Evolutionary conservation across 2,888 invertebrate species (phyloP).

Genomic region (Epirrhoe tristata): DNA sequence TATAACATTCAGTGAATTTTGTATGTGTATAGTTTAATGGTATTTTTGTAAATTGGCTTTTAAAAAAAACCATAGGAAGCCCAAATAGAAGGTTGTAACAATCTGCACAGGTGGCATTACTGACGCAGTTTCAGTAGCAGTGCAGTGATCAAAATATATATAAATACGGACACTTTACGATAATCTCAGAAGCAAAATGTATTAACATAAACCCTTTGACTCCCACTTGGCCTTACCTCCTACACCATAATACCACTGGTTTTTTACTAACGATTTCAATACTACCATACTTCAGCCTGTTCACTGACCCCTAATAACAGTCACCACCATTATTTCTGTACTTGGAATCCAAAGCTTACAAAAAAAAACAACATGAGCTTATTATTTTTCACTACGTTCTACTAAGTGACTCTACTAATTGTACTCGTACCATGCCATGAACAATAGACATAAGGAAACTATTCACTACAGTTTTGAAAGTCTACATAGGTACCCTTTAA

Average conservation of each 20-base stretch:
- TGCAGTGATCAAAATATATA: background rate
- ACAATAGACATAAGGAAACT: too few species aligned
- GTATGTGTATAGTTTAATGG: too few species aligned
- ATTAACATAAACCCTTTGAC: background rate
- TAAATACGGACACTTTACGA: background rate
- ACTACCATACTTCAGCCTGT: background rate
- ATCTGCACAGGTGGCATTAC: background rate
- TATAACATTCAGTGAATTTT: too few species aligned
- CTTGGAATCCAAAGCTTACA: background rate
- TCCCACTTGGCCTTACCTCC: slow-evolving; percentile 1
- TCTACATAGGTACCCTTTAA: slow-evolving; percentile 91
- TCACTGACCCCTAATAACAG: background rate
- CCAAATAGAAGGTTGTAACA: too few species aligned
- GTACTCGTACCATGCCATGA: too few species aligned
- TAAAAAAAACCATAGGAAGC: too few species aligned
- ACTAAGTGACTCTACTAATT: background rate
- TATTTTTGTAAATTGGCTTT: too few species aligned
- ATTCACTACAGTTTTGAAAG: too few species aligned
- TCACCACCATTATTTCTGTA: too few species aligned
- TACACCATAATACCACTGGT: background rate
- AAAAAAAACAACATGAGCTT: background rate
- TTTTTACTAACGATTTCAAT: background rate
- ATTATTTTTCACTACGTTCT: background rate
- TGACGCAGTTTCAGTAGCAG: background rate
- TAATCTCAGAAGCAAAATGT: background rate